A percentile compares a stretch with the other conserved stretches of the same genome.
Evolutionary conservation across 2,113 vertebrate genomes (phyloP).

Genomic region (Oncorhynchus clarkii): DNA sequence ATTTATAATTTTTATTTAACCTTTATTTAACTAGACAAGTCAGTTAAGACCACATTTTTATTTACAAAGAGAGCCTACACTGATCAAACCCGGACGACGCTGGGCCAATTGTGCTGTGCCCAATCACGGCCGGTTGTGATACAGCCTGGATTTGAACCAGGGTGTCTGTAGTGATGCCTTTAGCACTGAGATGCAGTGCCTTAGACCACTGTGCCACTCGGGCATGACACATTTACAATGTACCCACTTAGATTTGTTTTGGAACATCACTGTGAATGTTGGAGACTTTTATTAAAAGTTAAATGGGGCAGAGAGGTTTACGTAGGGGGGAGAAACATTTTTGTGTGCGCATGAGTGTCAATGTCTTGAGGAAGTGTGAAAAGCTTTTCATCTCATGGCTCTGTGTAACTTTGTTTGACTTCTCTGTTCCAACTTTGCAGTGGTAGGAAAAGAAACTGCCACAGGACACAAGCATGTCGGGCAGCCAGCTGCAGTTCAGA

Average conservation of each 20-base stretch:
- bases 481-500: conserved; percentile 51
- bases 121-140: no score
- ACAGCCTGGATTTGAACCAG: no score
- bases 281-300: conserved; percentile 9
- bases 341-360: conserved; percentile 56
- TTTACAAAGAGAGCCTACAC: no score
- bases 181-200: no score
- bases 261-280: not conserved
- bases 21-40: no score
- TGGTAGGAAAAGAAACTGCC: conserved; percentile 42
- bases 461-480: conserved; percentile 46
- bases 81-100: no score
- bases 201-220: no score
- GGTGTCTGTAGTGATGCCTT: no score
- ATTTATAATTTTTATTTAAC: no score
- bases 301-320: conserved; percentile 44
- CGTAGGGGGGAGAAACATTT: conserved; percentile 5
- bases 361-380: conserved; percentile 48
- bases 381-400: conserved; percentile 54
- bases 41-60: no score
- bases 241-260: not conserved
- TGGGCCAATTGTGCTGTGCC: no score
- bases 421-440: conserved; percentile 59
- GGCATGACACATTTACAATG: not conserved
- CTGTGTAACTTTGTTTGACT: conserved; percentile 54